Evolutionary conservation across 2,888 invertebrate genomes (phyloP).

Genomic region (Cheilosia vulpina): DNA sequence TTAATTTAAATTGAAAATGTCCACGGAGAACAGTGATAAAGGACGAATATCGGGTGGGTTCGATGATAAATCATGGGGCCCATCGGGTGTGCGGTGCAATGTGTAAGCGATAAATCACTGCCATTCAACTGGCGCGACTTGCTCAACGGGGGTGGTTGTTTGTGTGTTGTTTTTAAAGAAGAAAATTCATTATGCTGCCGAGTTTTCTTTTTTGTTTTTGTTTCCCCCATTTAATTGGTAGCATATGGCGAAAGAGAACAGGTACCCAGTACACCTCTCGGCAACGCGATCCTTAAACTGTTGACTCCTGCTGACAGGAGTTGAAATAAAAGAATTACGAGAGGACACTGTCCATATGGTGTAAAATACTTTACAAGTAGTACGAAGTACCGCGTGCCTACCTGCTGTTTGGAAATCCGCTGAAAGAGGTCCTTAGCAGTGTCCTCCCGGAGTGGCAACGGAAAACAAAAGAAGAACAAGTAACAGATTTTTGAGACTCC

Average conservation of each 20-base stretch:
- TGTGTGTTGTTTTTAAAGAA: background rate
- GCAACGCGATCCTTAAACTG: constrained; percentile 21
- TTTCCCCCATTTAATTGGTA: constrained; percentile 59
- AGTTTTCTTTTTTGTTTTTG: constrained; percentile 35
- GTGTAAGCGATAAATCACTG: constrained; percentile 71
- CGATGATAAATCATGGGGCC: constrained; percentile 58
- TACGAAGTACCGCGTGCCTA: constrained; percentile 21
- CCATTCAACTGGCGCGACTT: constrained; percentile 33
- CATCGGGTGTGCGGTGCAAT: constrained; percentile 13
- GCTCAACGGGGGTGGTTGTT: background rate
- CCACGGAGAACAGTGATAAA: constrained; percentile 62
- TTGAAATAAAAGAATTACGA: constrained; percentile 9
- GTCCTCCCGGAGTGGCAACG: constrained; percentile 26
- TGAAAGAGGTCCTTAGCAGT: background rate
- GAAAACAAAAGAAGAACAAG: constrained; percentile 17
- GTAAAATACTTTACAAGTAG: constrained; percentile 39
- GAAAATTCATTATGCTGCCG: constrained; percentile 43
- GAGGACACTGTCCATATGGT: constrained; percentile 52
- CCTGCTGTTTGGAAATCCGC: constrained; percentile 35
- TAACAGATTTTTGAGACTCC: constrained; percentile 66
- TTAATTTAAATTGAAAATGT: constrained; percentile 75
- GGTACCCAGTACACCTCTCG: constrained; percentile 18
- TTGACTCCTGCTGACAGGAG: constrained; percentile 72
- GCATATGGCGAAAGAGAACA: constrained; percentile 55
- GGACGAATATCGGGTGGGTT: constrained; percentile 31